phyloP scores from a whole-genome alignment of 2,113 vertebrate species.

The Eulemur rufifrons region DNA sequence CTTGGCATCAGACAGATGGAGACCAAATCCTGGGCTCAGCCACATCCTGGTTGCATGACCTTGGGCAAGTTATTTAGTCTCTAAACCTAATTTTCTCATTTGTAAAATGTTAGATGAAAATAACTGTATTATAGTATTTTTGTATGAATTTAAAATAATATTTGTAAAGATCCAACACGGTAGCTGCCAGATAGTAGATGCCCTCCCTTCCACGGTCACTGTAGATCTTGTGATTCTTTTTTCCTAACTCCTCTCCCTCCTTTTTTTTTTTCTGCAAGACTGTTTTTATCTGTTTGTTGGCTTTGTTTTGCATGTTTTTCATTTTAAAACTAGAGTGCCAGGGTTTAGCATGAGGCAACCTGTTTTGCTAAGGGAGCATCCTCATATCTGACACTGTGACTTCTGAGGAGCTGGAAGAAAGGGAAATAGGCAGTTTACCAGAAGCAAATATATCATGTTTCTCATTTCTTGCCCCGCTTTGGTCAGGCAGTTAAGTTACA shows the following conservation, averaged over 20 bases:
- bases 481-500: background rate
- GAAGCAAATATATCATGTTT: background rate
- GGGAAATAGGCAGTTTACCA: background rate
- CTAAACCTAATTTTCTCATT: slow-evolving; percentile 25
- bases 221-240: background rate
- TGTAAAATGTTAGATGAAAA: slow-evolving; percentile 5
- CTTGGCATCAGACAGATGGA: background rate
- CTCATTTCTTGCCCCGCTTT: slow-evolving; percentile 3
- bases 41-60: background rate
- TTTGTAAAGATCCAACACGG: background rate
- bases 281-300: slow-evolving; percentile 19
- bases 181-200: background rate
- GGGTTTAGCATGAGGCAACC: background rate
- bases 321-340: background rate
- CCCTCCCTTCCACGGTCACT: background rate
- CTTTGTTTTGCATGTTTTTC: slow-evolving; percentile 16
- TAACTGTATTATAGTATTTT: background rate
- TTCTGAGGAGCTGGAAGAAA: background rate
- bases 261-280: too few relatives aligned
- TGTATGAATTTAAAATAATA: slow-evolving; percentile 5
- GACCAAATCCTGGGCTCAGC: background rate
- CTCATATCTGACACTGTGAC: background rate
- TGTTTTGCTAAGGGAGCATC: background rate
- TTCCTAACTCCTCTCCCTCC: background rate
- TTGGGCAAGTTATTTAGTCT: background rate